Evolutionary conservation across 2,113 vertebrate species (phyloP).

Genomic region (Amazona vittata): DNA sequence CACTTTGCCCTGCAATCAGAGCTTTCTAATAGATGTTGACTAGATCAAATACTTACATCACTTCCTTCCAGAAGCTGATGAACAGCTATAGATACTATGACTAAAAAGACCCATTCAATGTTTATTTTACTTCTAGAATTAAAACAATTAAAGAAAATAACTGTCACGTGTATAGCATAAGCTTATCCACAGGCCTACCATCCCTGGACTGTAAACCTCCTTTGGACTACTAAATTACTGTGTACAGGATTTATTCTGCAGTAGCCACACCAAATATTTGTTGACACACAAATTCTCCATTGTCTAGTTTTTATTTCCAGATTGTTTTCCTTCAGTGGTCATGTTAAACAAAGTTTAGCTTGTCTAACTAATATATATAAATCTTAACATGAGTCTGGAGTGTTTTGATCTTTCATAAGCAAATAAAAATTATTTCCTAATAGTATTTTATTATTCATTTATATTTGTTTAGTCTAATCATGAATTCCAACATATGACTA

Average conservation of each 20-base stretch:
- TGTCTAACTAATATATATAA: not conserved
- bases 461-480: not conserved
- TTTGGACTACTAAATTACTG: not conserved
- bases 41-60: not conserved
- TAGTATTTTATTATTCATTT: not conserved
- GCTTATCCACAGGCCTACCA: not conserved
- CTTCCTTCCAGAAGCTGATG: not conserved
- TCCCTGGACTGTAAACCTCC: not conserved
- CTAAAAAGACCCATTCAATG: not conserved
- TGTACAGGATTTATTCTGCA: not conserved
- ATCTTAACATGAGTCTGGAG: not conserved
- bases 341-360: not conserved
- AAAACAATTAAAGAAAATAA: not conserved
- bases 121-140: not conserved
- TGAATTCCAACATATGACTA: not conserved
- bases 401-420: not conserved
- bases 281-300: not conserved
- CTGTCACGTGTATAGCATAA: not conserved
- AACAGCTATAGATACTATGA: not conserved
- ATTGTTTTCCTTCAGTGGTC: not conserved
- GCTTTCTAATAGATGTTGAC: not conserved
- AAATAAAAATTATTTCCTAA: not conserved
- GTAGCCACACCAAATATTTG: not conserved
- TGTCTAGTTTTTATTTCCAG: not conserved
- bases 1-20: fast-evolving